A percentile compares a stretch with the other conserved stretches of the same genome.
Conservation (phyloP, 2,888 invertebrate species). For the Polyommatus icarus region DNA sequence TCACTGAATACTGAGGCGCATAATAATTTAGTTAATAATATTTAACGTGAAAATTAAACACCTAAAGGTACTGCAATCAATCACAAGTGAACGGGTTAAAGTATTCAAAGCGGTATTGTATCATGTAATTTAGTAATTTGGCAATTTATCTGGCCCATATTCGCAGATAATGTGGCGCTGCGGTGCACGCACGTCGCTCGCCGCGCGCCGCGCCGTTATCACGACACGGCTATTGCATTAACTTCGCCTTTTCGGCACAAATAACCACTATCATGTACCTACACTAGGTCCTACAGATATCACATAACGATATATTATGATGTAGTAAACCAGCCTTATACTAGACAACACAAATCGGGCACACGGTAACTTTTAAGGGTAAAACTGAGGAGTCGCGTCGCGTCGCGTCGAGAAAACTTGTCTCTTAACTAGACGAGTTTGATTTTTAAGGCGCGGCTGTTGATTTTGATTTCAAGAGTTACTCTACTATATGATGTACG, state of each 20-base stretch:
- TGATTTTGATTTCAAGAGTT: no score
- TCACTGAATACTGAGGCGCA: not conserved
- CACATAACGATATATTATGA: not conserved
- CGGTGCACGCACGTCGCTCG: not conserved
- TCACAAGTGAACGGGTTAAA: not conserved
- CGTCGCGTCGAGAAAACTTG: no score
- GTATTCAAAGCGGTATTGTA: not conserved
- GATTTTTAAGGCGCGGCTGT: no score
- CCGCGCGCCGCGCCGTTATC: slow-evolving; percentile 5
- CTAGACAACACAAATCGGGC: not conserved
- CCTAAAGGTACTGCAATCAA: not conserved
- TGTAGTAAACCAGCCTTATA: not conserved
- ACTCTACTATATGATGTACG: no score
- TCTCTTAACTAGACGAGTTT: no score
- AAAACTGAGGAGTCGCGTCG: no score
- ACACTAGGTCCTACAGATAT: no score
- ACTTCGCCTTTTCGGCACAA: not conserved
- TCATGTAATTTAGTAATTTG: slow-evolving; percentile 13
- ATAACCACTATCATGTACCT: not conserved
- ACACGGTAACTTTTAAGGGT: not conserved
- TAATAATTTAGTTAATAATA: not conserved
- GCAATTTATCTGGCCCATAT: slow-evolving; percentile 28
- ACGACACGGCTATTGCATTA: slow-evolving; percentile 24
- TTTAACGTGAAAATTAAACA: not conserved
- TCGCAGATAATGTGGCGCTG: slow-evolving; percentile 13